Percentiles rank a stretch among this genome's conserved stretches.
These are phyloP conservation scores for Cochlearius cochlearius DNA, from an alignment of 2,113 vertebrate genomes.

Conservation along the genomic window DNA sequence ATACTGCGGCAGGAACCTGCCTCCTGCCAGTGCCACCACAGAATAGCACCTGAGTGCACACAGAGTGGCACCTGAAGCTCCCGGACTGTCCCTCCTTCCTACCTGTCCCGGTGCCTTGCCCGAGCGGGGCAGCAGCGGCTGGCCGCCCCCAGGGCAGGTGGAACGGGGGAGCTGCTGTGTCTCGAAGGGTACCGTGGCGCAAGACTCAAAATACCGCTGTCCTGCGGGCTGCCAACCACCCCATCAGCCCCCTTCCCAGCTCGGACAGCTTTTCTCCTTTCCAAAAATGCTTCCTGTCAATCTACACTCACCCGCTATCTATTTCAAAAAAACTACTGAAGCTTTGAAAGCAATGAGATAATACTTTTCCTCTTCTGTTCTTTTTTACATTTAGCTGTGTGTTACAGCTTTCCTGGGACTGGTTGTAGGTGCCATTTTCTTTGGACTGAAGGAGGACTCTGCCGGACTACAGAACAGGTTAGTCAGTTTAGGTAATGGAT, in stretches of 20 bases:
- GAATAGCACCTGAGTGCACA: too few relatives aligned
- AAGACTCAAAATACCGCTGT: neutral
- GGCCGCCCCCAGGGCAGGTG: neutral
- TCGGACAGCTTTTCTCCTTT: neutral
- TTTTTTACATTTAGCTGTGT: slow-evolving; percentile 69
- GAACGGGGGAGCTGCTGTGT: neutral
- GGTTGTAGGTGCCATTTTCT: slow-evolving; percentile 87
- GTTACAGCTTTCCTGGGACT: slow-evolving; percentile 81
- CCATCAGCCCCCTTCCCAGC: neutral
- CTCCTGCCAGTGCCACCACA: neutral
- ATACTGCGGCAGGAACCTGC: too few relatives aligned
- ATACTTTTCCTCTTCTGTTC: neutral
- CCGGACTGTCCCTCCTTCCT: neutral
- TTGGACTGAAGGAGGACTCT: slow-evolving; percentile 63
- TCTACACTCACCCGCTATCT: neutral
- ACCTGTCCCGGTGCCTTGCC: neutral
- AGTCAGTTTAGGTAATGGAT: neutral
- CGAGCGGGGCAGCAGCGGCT: neutral
- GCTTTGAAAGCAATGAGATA: neutral
- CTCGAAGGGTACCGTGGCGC: rapidly evolving
- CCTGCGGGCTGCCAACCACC: neutral
- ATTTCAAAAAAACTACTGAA: neutral
- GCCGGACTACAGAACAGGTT: slow-evolving; percentile 90
- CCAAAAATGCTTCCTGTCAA: neutral
- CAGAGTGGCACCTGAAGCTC: neutral